These are phyloP conservation scores for Labeo catla DNA, from an alignment of 2,113 vertebrate species.

Conservation along the genomic window DNA sequence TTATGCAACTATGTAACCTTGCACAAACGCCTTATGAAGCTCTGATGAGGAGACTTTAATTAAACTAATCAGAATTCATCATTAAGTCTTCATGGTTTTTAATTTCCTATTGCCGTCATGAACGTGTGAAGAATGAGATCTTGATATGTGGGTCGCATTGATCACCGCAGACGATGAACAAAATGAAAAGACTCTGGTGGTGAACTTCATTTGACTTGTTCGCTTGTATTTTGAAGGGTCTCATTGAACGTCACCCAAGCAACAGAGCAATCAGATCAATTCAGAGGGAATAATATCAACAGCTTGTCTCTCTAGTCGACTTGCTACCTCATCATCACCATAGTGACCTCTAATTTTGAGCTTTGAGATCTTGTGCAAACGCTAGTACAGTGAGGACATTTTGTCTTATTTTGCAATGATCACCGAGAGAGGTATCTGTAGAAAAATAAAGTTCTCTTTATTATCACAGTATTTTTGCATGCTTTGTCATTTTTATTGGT, in stretches of 20 bases:
- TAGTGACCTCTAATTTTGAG: slow-evolving; percentile 18
- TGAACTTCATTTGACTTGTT: not conserved
- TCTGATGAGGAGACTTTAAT: slow-evolving; percentile 25
- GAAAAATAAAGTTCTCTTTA: slow-evolving; percentile 72
- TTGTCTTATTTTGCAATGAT: slow-evolving; percentile 48
- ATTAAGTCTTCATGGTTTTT: not conserved
- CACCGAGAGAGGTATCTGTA: slow-evolving; percentile 59
- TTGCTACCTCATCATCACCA: slow-evolving; percentile 48
- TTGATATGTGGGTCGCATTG: not conserved
- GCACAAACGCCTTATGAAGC: slow-evolving; percentile 25
- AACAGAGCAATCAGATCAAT: slow-evolving; percentile 40
- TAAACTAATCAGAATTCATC: slow-evolving; percentile 38
- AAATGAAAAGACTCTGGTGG: not conserved
- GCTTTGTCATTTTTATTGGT: slow-evolving; percentile 55
- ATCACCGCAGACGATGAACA: not conserved
- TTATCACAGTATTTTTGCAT: slow-evolving; percentile 54
- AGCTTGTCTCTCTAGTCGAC: slow-evolving; percentile 41
- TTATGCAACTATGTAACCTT: slow-evolving; percentile 13
- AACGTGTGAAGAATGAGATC: not conserved
- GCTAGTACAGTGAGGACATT: not conserved
- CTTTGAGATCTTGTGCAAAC: slow-evolving; percentile 45
- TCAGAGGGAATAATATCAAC: slow-evolving; percentile 48
- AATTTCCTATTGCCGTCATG: not conserved
- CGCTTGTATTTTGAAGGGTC: not conserved
- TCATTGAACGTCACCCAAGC: slow-evolving; percentile 28